Evolutionary conservation across 2,888 invertebrate species (phyloP).

Genomic region (Tachina lurida): DNA sequence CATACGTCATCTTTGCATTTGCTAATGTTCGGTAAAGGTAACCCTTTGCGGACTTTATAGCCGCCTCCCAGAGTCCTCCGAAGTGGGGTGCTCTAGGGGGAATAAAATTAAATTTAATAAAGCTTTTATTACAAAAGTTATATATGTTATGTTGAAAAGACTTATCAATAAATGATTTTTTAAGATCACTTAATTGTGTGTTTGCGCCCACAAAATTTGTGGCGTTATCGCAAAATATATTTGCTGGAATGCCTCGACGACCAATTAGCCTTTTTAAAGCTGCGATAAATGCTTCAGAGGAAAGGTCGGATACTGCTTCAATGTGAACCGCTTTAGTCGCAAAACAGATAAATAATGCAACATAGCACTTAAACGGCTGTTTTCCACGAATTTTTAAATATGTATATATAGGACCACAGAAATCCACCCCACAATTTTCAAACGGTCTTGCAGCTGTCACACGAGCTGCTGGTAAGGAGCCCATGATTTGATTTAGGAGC

Average conservation of each 20-base stretch:
- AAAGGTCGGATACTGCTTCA: slow-evolving; percentile 70
- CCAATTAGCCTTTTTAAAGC: slow-evolving; percentile 38
- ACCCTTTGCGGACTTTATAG: too few species aligned
- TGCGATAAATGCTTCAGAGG: slow-evolving; percentile 47
- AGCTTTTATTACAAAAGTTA: slow-evolving; percentile 34
- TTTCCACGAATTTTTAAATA: slow-evolving; percentile 47
- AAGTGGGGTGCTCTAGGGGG: too few species aligned
- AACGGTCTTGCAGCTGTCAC: slow-evolving; percentile 18
- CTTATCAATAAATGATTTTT: slow-evolving; percentile 34
- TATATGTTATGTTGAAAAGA: slow-evolving; percentile 4
- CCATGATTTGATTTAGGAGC: background rate
- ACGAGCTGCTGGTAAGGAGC: background rate
- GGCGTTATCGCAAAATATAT: slow-evolving; percentile 24
- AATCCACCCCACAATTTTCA: slow-evolving; percentile 30
- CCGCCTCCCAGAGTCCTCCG: too few species aligned
- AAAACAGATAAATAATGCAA: slow-evolving; percentile 46
- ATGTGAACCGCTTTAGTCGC: slow-evolving; percentile 45
- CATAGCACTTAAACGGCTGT: slow-evolving; percentile 45
- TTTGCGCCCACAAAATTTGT: slow-evolving; percentile 21
- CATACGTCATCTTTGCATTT: slow-evolving; percentile 46
- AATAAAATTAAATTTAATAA: too few species aligned
- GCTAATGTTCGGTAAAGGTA: too few species aligned
- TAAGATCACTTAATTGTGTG: slow-evolving; percentile 42
- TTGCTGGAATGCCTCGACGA: slow-evolving; percentile 51
- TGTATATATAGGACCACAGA: too few species aligned